Conservation (phyloP, 1,140 invertebrate genomes). For the Cotesia typhae region DNA sequence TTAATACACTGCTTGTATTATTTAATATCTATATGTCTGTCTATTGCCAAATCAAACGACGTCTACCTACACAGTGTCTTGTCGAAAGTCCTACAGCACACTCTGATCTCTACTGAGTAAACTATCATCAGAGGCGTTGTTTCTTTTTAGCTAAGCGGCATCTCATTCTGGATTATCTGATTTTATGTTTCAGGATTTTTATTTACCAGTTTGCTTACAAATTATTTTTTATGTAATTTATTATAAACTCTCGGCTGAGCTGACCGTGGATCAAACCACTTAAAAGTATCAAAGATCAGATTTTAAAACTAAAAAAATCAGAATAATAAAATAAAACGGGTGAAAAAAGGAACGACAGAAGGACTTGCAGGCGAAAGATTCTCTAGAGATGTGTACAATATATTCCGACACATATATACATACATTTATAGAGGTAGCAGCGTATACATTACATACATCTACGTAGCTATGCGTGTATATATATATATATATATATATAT, state of each 20-base stretch:
- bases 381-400: slow-evolving; percentile 14
- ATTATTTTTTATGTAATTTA: no score
- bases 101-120: no score
- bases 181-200: no score
- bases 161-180: no score
- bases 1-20: no score
- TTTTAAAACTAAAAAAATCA: not conserved
- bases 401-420: slow-evolving; percentile 1
- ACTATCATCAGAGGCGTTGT: slow-evolving; percentile 7
- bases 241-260: no score
- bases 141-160: not conserved
- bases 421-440: slow-evolving; percentile 1
- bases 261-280: no score
- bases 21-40: no score
- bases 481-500: not conserved
- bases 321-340: slow-evolving; percentile 4
- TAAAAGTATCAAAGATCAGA: not conserved
- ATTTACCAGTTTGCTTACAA: no score
- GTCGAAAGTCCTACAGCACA: not conserved
- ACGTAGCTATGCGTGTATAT: slow-evolving; percentile 11
- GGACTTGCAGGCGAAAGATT: slow-evolving; percentile 11
- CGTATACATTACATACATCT: not conserved
- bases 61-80: slow-evolving; percentile 5
- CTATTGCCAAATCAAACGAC: not conserved
- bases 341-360: not conserved